phyloP scores from a whole-genome alignment of 2,797 vertebrate genomes.

The Mus spretus region DNA sequence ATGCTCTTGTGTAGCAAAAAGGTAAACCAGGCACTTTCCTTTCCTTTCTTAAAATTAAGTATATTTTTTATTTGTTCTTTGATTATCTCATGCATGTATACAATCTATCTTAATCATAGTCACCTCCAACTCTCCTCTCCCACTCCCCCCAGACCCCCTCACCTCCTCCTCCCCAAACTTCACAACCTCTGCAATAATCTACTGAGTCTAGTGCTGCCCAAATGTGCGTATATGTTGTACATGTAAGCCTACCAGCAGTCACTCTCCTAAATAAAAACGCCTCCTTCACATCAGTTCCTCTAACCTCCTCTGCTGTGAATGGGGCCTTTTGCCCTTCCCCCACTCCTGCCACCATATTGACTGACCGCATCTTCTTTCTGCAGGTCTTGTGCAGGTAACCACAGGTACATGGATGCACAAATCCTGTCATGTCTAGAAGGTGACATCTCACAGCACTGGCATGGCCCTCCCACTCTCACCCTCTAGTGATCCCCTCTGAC shows the following conservation, averaged over 20 bases:
- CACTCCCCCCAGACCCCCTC: no score
- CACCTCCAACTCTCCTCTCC: background rate
- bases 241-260: background rate
- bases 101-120: background rate
- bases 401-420: background rate
- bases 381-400: background rate
- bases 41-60: background rate
- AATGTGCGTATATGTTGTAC: no score
- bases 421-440: background rate
- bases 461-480: background rate
- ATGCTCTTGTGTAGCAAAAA: background rate
- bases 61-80: background rate
- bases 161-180: background rate
- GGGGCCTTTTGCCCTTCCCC: background rate
- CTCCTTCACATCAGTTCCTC: no score
- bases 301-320: background rate
- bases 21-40: background rate
- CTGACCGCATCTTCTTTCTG: background rate
- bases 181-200: no score
- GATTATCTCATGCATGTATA: background rate
- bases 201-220: background rate
- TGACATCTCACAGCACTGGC: background rate
- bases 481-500: background rate
- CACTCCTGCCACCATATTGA: background rate
- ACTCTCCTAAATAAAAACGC: background rate